A percentile compares a stretch with the other conserved stretches of the same genome.
Evolutionary conservation across 2,113 vertebrate genomes (phyloP).

Genomic region (Myxocyprinus asiaticus): DNA sequence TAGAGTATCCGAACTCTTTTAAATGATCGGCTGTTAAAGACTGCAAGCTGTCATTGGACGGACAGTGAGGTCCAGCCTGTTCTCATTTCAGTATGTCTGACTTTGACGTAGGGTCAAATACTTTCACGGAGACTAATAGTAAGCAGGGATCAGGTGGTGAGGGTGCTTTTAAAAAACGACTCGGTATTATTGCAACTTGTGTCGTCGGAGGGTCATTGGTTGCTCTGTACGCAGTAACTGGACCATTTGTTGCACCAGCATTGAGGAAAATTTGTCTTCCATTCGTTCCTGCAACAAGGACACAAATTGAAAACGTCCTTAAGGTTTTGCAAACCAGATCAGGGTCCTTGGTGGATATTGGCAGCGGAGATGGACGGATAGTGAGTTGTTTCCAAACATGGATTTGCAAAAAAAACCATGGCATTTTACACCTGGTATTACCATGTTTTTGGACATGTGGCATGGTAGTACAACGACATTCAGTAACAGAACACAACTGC

Average conservation of each 20-base stretch:
- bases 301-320: constrained; percentile 87
- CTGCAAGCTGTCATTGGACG: not conserved
- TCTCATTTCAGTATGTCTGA: constrained; percentile 32
- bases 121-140: not conserved
- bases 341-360: constrained; percentile 86
- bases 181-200: constrained; percentile 78
- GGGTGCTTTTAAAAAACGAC: constrained; percentile 36
- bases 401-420: too few relatives aligned
- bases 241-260: constrained; percentile 86
- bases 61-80: not conserved
- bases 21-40: not conserved
- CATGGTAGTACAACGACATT: too few relatives aligned
- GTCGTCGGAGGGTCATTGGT: constrained; percentile 78
- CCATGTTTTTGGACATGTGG: too few relatives aligned
- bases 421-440: too few relatives aligned
- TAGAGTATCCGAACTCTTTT: not conserved
- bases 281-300: constrained; percentile 85
- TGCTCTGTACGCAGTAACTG: constrained; percentile 79
- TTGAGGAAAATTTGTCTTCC: constrained; percentile 89
- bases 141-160: not conserved
- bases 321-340: constrained; percentile 72
- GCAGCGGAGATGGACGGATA: constrained; percentile 92
- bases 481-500: too few relatives aligned
- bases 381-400: constrained; percentile 83
- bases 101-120: constrained; percentile 41